These are phyloP conservation scores for Brachystomella parvula DNA, from an alignment of 1,140 invertebrate genomes.

Conservation along the genomic window DNA sequence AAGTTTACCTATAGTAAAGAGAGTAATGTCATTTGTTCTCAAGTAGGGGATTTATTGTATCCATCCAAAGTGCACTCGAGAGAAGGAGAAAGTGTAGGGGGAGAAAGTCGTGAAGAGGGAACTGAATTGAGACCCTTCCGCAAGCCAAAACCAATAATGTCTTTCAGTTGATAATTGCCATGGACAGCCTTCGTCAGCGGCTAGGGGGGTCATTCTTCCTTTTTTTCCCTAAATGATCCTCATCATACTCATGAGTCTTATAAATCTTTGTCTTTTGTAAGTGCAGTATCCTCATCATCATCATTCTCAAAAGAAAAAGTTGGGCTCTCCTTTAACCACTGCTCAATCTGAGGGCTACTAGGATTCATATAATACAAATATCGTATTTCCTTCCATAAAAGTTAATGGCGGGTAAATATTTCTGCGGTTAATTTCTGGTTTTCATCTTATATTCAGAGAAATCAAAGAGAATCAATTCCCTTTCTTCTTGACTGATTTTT, in stretches of 20 bases:
- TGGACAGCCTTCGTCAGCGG: slow-evolving; percentile 26
- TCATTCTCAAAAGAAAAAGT: background rate
- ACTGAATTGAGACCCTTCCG: slow-evolving; percentile 13
- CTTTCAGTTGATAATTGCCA: slow-evolving; percentile 31
- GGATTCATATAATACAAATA: background rate
- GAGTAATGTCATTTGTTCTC: background rate
- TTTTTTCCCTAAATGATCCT: slow-evolving; percentile 1
- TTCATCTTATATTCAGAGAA: background rate
- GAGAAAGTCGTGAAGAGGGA: slow-evolving; percentile 12
- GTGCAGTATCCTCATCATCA: background rate
- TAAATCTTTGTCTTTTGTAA: background rate
- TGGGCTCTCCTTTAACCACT: background rate
- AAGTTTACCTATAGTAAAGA: background rate
- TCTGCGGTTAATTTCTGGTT: too few species aligned
- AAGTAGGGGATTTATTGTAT: slow-evolving; percentile 8
- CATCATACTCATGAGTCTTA: background rate
- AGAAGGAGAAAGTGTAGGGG: background rate
- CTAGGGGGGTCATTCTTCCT: slow-evolving; percentile 15
- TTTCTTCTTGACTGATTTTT: background rate
- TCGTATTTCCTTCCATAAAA: background rate
- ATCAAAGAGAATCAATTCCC: background rate
- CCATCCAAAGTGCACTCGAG: background rate
- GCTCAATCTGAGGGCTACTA: background rate
- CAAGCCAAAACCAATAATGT: slow-evolving; percentile 32
- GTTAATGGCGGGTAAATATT: background rate